phyloP scores from a whole-genome alignment of 2,113 vertebrate species.

The Caracal caracal region DNA sequence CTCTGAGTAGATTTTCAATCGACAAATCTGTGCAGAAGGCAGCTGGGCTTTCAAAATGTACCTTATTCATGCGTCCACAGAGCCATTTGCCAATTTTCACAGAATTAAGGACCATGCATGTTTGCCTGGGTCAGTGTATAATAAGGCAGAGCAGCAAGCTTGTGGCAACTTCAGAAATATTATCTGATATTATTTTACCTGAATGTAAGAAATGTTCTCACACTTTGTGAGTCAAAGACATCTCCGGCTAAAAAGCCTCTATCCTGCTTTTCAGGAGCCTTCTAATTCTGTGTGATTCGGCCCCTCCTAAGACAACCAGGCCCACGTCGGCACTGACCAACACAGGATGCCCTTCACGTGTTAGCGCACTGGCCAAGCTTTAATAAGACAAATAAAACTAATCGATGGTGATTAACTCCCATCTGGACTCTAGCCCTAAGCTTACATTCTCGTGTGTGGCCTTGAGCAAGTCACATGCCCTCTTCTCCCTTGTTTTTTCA shows the following conservation, averaged over 20 bases:
- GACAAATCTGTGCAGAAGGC: slow-evolving; percentile 18
- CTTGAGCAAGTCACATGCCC: not conserved
- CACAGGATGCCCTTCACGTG: not conserved
- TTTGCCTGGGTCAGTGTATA: not conserved
- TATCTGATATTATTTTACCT: not conserved
- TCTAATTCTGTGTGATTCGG: not conserved
- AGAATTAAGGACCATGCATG: not conserved
- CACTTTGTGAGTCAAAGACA: not conserved
- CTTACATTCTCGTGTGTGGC: not conserved
- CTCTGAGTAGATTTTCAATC: slow-evolving; percentile 53
- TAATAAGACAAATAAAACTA: not conserved
- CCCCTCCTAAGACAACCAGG: not conserved
- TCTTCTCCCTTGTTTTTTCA: not conserved
- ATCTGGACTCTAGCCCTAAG: not conserved
- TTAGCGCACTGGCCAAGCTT: not conserved
- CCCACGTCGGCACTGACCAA: no score
- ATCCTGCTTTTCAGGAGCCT: not conserved
- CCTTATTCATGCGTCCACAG: not conserved
- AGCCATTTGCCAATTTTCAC: not conserved
- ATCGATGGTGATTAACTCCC: not conserved
- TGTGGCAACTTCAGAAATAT: not conserved
- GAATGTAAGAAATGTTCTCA: not conserved
- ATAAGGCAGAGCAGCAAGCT: not conserved
- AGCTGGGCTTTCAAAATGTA: slow-evolving; percentile 53
- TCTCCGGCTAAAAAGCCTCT: not conserved